phyloP scores from a whole-genome alignment of 2,888 invertebrate genomes.

The Meiosimyza decipiens region DNA sequence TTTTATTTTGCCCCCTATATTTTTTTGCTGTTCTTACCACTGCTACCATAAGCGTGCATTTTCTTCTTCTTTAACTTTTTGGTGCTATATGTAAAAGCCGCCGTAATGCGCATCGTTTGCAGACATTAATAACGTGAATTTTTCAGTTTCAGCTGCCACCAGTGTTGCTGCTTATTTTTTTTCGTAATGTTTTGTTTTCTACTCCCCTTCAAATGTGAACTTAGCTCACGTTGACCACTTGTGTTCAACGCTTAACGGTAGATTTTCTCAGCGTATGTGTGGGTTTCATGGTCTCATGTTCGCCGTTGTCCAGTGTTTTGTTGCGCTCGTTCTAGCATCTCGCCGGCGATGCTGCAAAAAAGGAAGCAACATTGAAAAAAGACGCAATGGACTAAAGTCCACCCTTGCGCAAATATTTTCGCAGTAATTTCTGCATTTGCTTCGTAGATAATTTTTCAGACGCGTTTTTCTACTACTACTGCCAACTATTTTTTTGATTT shows the following conservation, averaged over 20 bases:
- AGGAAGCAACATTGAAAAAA: too few species aligned
- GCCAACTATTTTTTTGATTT: background rate
- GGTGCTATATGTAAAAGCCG: background rate
- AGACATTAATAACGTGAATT: slow-evolving; percentile 43
- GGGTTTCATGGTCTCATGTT: background rate
- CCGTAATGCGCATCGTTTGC: slow-evolving; percentile 36
- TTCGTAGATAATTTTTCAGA: slow-evolving; percentile 22
- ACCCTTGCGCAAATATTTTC: slow-evolving; percentile 40
- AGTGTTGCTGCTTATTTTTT: slow-evolving; percentile 6
- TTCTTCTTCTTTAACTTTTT: slow-evolving; percentile 2
- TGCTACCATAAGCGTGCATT: background rate
- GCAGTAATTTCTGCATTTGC: slow-evolving; percentile 30
- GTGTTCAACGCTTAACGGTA: slow-evolving; percentile 22
- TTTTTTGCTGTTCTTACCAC: background rate
- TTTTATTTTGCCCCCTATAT: slow-evolving; percentile 8
- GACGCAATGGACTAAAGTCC: slow-evolving; percentile 7
- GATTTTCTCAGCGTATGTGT: background rate
- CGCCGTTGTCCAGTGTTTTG: too few species aligned
- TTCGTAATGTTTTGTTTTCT: background rate
- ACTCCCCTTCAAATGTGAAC: background rate
- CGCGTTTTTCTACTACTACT: slow-evolving; percentile 19
- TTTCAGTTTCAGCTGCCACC: slow-evolving; percentile 35
- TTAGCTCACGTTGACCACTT: slow-evolving; percentile 28
- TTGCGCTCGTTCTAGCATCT: too few species aligned
- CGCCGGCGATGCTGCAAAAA: too few species aligned